Evolutionary conservation across 2,113 vertebrate species (phyloP).

Genomic region (Accipiter virgatus): DNA sequence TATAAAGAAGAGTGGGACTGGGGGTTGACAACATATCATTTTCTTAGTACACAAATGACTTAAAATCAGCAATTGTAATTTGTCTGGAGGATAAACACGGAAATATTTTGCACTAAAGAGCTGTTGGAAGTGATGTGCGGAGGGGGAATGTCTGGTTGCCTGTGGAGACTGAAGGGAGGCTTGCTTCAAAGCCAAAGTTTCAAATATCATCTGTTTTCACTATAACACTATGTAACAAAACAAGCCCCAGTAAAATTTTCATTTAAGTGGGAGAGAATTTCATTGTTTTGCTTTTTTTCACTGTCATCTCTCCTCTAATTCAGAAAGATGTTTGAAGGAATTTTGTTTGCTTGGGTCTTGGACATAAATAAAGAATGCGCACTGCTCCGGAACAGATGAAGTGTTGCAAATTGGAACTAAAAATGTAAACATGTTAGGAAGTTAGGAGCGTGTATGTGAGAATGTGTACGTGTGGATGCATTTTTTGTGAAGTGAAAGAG

Average conservation of each 20-base stretch:
- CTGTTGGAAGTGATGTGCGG: constrained; percentile 28
- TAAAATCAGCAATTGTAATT: not conserved
- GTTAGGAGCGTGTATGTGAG: not conserved
- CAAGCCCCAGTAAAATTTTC: constrained; percentile 20
- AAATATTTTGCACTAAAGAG: constrained; percentile 6
- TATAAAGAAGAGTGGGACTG: not conserved
- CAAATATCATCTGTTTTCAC: constrained; percentile 64
- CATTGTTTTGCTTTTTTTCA: constrained; percentile 11
- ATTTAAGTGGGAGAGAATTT: not conserved
- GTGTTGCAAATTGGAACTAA: not conserved
- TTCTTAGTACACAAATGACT: not conserved
- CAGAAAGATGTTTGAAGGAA: constrained; percentile 1
- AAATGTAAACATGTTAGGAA: not conserved
- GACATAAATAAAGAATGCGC: not conserved
- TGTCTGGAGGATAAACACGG: constrained; percentile 10
- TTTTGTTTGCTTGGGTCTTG: constrained; percentile 21
- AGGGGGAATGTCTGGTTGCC: constrained; percentile 22
- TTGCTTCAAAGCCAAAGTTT: constrained; percentile 42
- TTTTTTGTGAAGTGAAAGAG: not conserved
- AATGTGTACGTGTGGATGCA: not conserved
- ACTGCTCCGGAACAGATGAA: not conserved
- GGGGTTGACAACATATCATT: not conserved
- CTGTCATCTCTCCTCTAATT: not conserved
- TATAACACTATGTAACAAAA: constrained; percentile 51
- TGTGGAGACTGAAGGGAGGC: constrained; percentile 24